Conservation (phyloP, 1,140 invertebrate genomes). For the Brachionus calyciflorus region DNA sequence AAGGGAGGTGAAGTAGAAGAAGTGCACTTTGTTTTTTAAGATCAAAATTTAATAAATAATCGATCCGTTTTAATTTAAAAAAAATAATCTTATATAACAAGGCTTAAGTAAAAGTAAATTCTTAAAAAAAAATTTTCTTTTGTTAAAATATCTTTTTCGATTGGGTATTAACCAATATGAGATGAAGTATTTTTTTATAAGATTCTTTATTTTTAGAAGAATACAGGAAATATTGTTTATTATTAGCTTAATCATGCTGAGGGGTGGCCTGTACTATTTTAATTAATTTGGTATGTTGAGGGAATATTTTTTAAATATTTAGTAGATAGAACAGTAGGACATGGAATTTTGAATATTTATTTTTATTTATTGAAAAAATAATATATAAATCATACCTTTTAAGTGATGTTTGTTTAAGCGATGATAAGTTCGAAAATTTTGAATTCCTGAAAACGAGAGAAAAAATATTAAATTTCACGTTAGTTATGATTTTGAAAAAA, state of each 20-base stretch:
- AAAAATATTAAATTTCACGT: background rate
- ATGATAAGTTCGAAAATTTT: constrained; percentile 27
- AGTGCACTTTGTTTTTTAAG: too few species aligned
- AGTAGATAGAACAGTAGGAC: constrained; percentile 11
- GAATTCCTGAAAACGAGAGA: constrained; percentile 4
- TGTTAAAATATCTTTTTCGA: too few species aligned
- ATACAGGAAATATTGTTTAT: background rate
- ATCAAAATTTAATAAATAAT: too few species aligned
- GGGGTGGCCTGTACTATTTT: background rate
- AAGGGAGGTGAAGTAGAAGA: too few species aligned
- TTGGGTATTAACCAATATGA: too few species aligned
- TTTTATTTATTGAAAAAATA: background rate
- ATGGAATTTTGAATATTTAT: background rate
- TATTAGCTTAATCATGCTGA: background rate
- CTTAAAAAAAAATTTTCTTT: too few species aligned
- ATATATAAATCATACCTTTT: background rate
- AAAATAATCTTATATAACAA: too few species aligned
- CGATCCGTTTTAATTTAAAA: too few species aligned
- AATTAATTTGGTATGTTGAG: constrained; percentile 31
- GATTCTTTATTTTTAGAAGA: background rate
- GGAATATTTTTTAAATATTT: too few species aligned
- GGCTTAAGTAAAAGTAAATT: too few species aligned
- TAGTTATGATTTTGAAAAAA: background rate
- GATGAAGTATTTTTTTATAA: too few species aligned
- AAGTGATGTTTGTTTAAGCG: constrained; percentile 30